These are phyloP conservation scores for Melipona quadrifasciata DNA, from an alignment of 1,140 invertebrate species.

Conservation along the genomic window DNA sequence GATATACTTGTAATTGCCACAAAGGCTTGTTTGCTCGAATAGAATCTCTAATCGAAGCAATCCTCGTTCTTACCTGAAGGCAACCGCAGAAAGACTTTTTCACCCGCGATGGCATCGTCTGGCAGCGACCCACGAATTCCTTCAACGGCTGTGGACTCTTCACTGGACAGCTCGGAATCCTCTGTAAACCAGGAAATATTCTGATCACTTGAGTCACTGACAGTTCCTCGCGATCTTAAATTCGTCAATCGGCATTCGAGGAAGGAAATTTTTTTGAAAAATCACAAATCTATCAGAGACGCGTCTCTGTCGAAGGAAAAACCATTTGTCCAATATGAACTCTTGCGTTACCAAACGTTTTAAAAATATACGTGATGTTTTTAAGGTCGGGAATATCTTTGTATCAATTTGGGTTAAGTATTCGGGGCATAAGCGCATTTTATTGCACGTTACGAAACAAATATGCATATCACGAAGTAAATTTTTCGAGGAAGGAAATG, in stretches of 20 bases:
- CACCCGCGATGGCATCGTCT: constrained; percentile 81
- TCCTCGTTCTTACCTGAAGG: constrained; percentile 74
- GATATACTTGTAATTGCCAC: constrained; percentile 1
- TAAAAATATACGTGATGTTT: neutral
- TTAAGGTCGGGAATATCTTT: no score
- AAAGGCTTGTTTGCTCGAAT: neutral
- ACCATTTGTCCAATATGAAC: constrained; percentile 26
- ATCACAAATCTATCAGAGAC: neutral
- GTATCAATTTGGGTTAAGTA: no score
- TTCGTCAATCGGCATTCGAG: neutral
- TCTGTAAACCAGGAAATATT: constrained; percentile 69
- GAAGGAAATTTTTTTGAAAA: neutral
- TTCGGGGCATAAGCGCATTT: no score
- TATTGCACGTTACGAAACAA: no score
- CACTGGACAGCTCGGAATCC: constrained; percentile 78
- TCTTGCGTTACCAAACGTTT: constrained; percentile 2
- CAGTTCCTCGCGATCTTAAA: no score
- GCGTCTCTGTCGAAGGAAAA: neutral
- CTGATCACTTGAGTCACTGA: neutral
- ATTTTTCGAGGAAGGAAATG: neutral
- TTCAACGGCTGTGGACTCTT: constrained; percentile 80
- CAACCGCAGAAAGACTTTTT: constrained; percentile 81
- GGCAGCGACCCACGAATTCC: constrained; percentile 80
- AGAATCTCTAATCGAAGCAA: constrained; percentile 11
- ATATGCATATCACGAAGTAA: no score